Evolutionary conservation across 2,888 invertebrate species (phyloP).

Genomic region (Dyspetes luteomarginatus): DNA sequence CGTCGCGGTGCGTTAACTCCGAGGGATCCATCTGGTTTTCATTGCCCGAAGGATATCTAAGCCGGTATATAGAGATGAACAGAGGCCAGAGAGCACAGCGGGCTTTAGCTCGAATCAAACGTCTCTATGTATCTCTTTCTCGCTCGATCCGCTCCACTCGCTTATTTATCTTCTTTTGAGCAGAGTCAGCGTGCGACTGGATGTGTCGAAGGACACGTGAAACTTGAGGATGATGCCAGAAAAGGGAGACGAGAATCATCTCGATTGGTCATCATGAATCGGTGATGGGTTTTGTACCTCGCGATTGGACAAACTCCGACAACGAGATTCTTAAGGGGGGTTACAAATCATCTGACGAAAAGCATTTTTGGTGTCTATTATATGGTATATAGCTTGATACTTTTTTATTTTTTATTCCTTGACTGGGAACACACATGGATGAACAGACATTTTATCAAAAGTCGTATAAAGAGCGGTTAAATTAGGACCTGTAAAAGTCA

Average conservation of each 20-base stretch:
- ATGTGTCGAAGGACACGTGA: conserved; percentile 37
- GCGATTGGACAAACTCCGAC: conserved; percentile 54
- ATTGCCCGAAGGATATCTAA: not conserved
- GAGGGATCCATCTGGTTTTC: conserved; percentile 79
- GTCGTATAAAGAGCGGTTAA: conserved; percentile 58
- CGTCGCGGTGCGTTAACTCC: conserved; percentile 81
- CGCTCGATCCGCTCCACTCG: conserved; percentile 31
- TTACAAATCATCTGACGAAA: conserved; percentile 63
- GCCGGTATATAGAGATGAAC: conserved; percentile 9
- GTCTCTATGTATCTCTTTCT: conserved; percentile 34
- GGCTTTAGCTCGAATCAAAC: conserved; percentile 13
- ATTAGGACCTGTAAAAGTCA: conserved; percentile 61
- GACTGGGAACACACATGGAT: not conserved
- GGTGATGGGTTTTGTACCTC: conserved; percentile 34
- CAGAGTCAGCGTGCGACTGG: conserved; percentile 55
- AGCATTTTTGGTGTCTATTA: conserved; percentile 53
- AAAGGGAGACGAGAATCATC: conserved; percentile 46
- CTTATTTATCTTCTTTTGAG: conserved; percentile 26
- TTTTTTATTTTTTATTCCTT: conserved; percentile 30
- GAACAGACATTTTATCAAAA: conserved; percentile 21
- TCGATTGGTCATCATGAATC: conserved; percentile 64
- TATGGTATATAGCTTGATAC: conserved; percentile 31
- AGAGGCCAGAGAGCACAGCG: not conserved
- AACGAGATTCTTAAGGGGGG: conserved; percentile 30
- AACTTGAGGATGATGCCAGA: conserved; percentile 26